Percentiles rank a stretch among this genome's conserved stretches.
Evolutionary conservation across 2,113 vertebrate species (phyloP).

Genomic region (Danio rerio): DNA sequence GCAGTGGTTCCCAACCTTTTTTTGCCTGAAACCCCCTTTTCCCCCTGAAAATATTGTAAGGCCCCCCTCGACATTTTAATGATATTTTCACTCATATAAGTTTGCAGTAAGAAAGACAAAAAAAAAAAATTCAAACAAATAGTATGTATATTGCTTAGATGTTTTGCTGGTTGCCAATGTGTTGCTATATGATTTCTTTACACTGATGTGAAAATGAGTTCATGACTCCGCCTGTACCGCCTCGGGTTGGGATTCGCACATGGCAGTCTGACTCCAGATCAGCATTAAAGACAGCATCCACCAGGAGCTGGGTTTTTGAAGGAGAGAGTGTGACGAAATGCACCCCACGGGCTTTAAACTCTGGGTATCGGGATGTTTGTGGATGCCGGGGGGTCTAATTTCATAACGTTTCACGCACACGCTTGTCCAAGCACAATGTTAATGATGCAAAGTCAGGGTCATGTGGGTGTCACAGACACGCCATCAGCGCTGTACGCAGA

Average conservation of each 20-base stretch:
- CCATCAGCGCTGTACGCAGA: slow-evolving; percentile 26
- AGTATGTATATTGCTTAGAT: too few species aligned
- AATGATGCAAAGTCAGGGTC: slow-evolving; percentile 33
- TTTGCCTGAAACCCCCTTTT: too few species aligned
- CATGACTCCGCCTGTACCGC: slow-evolving; percentile 16
- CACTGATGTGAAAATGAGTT: slow-evolving; percentile 19
- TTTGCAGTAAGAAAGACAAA: too few species aligned
- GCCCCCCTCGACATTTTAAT: too few species aligned
- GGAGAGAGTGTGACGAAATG: slow-evolving; percentile 53
- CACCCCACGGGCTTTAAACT: slow-evolving; percentile 7
- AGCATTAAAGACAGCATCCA: slow-evolving; percentile 19
- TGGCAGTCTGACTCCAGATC: slow-evolving; percentile 12
- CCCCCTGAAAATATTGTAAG: too few species aligned
- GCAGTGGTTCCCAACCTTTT: too few species aligned
- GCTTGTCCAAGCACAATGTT: slow-evolving; percentile 9
- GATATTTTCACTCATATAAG: too few species aligned
- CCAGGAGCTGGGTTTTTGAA: slow-evolving; percentile 42
- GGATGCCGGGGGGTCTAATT: background rate
- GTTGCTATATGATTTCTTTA: background rate
- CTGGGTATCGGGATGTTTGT: slow-evolving; percentile 26
- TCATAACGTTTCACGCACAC: slow-evolving; percentile 11
- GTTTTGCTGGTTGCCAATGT: too few species aligned
- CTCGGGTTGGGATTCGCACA: slow-evolving; percentile 17
- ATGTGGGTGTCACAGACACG: slow-evolving; percentile 22
- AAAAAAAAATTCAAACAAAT: too few species aligned